Percentiles rank a stretch among this genome's conserved stretches.
These are phyloP conservation scores for Caenorhabditis brenneri DNA, from an alignment of 1,140 invertebrate species.

Conservation along the genomic window DNA sequence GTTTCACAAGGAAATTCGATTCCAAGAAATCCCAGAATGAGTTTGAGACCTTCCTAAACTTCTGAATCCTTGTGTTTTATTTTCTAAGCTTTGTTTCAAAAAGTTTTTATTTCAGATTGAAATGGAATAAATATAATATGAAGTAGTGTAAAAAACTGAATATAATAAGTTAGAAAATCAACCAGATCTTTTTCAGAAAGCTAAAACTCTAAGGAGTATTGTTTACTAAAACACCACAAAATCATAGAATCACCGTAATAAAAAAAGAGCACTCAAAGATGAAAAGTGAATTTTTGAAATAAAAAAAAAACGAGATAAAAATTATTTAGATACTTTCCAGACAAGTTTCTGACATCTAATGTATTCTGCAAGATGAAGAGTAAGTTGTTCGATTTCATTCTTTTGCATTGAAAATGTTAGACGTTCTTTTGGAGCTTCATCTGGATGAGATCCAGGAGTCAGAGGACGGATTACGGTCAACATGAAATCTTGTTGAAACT, in stretches of 20 bases:
- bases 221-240: neutral
- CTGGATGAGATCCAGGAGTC: slow-evolving; percentile 57
- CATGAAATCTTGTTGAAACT: slow-evolving; percentile 64
- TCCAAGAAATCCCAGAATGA: neutral
- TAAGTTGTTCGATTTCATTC: slow-evolving; percentile 62
- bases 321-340: slow-evolving; percentile 61
- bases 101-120: neutral
- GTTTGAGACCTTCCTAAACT: neutral
- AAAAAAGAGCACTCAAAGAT: slow-evolving; percentile 19
- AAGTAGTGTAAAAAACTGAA: neutral
- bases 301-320: neutral
- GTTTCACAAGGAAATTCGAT: neutral
- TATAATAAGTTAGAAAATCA: neutral
- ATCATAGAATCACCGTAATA: neutral
- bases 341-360: slow-evolving; percentile 65
- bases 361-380: slow-evolving; percentile 64
- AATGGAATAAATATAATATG: neutral
- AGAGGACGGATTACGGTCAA: slow-evolving; percentile 57
- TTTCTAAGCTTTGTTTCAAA: neutral
- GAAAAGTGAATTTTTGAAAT: neutral
- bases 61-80: neutral
- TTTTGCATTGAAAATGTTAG: slow-evolving; percentile 62
- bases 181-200: neutral
- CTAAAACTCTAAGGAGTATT: neutral
- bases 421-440: slow-evolving; percentile 61